These are phyloP conservation scores for Philotrypesis tridentata DNA, from an alignment of 1,140 invertebrate species.

Conservation along the genomic window DNA sequence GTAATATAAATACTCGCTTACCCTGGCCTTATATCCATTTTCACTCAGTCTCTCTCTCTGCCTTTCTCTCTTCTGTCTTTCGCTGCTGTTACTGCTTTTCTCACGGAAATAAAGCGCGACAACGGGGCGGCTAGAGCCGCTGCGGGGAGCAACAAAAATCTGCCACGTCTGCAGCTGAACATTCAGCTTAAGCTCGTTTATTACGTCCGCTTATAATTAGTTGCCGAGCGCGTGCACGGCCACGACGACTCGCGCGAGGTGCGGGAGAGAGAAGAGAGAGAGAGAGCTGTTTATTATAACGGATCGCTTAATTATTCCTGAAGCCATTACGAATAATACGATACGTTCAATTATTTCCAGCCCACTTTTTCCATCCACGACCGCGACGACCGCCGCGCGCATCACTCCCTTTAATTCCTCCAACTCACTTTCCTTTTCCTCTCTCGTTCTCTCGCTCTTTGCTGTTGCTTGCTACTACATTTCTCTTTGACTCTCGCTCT, in stretches of 20 bases:
- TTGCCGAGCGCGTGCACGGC: neutral
- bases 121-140: too few species aligned
- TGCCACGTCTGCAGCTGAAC: neutral
- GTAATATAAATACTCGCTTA: constrained; percentile 8
- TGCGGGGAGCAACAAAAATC: neutral
- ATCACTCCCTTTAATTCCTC: constrained; percentile 33
- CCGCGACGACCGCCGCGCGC: neutral
- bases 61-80: neutral
- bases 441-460: constrained; percentile 41
- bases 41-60: neutral
- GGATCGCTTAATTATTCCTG: neutral
- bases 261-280: too few species aligned
- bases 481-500: neutral
- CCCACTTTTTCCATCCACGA: constrained; percentile 24
- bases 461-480: neutral
- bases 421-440: constrained; percentile 25
- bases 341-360: constrained; percentile 45
- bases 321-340: neutral
- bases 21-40: neutral
- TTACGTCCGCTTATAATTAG: neutral
- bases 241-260: too few species aligned
- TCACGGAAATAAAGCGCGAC: neutral
- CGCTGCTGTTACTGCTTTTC: neutral
- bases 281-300: neutral
- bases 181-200: neutral